phyloP scores from a whole-genome alignment of 1,140 invertebrate genomes.

The Musca domestica region DNA sequence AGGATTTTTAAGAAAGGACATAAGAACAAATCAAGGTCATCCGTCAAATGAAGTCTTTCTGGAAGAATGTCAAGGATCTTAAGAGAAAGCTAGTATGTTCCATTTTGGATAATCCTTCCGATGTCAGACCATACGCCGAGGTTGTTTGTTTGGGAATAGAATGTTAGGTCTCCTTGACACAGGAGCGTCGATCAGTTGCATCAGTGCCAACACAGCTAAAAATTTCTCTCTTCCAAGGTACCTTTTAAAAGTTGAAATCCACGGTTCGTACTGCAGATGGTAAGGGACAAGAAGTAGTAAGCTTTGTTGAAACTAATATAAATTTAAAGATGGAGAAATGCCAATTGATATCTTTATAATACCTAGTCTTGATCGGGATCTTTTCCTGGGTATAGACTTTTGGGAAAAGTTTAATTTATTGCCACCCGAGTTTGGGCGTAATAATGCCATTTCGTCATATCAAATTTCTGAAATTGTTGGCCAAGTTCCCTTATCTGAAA shows the following conservation, averaged over 20 bases:
- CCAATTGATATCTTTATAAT: constrained; percentile 26
- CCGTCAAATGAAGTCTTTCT: not conserved
- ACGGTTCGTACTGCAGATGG: not conserved
- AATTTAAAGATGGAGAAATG: constrained; percentile 12
- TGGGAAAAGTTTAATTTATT: too few relatives aligned
- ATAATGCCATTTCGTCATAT: too few relatives aligned
- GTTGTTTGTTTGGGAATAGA: not conserved
- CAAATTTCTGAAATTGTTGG: too few relatives aligned
- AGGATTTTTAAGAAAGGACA: not conserved
- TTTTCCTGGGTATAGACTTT: too few relatives aligned
- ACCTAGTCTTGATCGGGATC: too few relatives aligned
- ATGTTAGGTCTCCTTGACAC: not conserved
- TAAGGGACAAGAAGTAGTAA: not conserved
- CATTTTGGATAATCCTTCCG: not conserved
- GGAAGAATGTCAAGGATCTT: not conserved
- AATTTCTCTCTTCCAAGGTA: not conserved
- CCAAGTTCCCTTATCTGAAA: too few relatives aligned
- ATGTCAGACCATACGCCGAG: constrained; percentile 14
- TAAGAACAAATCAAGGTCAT: not conserved
- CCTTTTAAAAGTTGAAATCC: not conserved
- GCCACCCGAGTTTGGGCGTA: too few relatives aligned
- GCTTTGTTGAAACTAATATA: not conserved
- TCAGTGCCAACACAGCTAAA: not conserved
- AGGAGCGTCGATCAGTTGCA: not conserved
- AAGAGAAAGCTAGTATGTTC: not conserved